These are phyloP conservation scores for Lagria hirta DNA, from an alignment of 2,888 invertebrate species.

Conservation along the genomic window DNA sequence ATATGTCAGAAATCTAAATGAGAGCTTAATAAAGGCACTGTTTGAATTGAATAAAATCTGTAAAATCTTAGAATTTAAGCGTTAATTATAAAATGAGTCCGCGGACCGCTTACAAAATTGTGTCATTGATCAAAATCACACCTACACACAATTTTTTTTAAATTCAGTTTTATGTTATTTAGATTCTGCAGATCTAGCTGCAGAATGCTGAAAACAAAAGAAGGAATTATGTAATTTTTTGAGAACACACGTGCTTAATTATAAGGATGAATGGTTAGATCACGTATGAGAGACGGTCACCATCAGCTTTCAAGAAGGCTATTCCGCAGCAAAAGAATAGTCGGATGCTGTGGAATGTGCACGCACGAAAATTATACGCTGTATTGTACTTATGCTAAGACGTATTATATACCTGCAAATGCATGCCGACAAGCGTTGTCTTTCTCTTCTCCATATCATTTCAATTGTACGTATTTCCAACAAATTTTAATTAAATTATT, in stretches of 20 bases:
- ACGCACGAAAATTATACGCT: slow-evolving; percentile 48
- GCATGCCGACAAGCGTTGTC: slow-evolving; percentile 15
- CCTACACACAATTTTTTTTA: too few species aligned
- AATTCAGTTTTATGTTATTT: too few species aligned
- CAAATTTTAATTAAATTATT: slow-evolving; percentile 26
- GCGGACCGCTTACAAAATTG: too few species aligned
- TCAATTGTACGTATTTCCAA: slow-evolving; percentile 17
- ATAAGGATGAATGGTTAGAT: slow-evolving; percentile 36
- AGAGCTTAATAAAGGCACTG: too few species aligned
- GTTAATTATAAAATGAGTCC: too few species aligned
- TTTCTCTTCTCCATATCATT: slow-evolving; percentile 9
- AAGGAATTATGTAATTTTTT: slow-evolving; percentile 3
- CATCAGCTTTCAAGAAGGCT: slow-evolving; percentile 31
- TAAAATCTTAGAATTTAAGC: too few species aligned
- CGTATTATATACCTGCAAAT: slow-evolving; percentile 17
- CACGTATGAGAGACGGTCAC: slow-evolving; percentile 47
- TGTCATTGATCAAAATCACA: too few species aligned
- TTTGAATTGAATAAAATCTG: too few species aligned
- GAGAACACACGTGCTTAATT: slow-evolving; percentile 20
- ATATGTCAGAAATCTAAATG: too few species aligned
- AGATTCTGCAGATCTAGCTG: too few species aligned
- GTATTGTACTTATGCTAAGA: slow-evolving; percentile 40
- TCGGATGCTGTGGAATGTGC: slow-evolving; percentile 45
- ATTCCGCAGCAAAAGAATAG: slow-evolving; percentile 35
- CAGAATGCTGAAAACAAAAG: too few species aligned